phyloP scores from a whole-genome alignment of 2,888 invertebrate species.

The Labia minor region DNA sequence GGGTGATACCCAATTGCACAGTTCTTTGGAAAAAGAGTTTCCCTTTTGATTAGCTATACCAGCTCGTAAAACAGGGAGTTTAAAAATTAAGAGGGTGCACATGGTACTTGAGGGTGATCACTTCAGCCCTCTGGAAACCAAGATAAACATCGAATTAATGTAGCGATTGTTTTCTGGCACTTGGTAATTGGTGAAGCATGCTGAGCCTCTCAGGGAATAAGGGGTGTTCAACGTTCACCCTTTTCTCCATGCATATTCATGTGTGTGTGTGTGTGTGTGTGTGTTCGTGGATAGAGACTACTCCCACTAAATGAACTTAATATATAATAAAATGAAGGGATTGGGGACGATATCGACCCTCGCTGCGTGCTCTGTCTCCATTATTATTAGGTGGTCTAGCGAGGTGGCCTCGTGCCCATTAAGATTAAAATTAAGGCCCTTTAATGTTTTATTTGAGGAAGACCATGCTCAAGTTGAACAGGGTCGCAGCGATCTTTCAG shows the following conservation, averaged over 20 bases:
- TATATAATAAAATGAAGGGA: slow-evolving; percentile 13
- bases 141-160: slow-evolving; percentile 13
- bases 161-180: slow-evolving; percentile 13
- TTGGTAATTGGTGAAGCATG: slow-evolving; percentile 13
- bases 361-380: neutral
- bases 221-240: neutral
- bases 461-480: neutral
- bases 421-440: neutral
- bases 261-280: neutral
- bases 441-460: slow-evolving; percentile 7
- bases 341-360: slow-evolving; percentile 2
- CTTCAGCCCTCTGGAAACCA: slow-evolving; percentile 1
- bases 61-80: too few species aligned
- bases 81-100: neutral
- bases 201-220: neutral
- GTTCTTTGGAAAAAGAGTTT: too few species aligned
- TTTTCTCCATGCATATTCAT: neutral
- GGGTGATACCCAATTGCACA: too few species aligned
- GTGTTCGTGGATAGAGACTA: neutral
- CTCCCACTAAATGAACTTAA: slow-evolving; percentile 13
- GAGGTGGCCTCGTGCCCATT: neutral
- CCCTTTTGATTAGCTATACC: too few species aligned
- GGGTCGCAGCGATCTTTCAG: too few species aligned
- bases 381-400: slow-evolving; percentile 13
- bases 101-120: too few species aligned